A percentile compares a stretch with the other conserved stretches of the same genome.
Evolutionary conservation across 2,888 invertebrate species (phyloP).

Genomic region (Tinea semifulvella): DNA sequence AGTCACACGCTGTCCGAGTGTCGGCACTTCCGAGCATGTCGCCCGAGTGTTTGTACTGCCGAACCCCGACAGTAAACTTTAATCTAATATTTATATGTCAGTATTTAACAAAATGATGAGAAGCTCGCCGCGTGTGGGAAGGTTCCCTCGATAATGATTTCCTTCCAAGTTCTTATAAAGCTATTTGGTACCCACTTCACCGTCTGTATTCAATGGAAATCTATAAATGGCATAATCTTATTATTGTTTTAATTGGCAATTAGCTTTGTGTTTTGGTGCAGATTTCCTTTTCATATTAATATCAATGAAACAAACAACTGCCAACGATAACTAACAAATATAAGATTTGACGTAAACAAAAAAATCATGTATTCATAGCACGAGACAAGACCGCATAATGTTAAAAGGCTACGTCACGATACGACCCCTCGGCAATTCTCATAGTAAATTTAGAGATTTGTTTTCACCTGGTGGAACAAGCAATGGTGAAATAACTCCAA

Average conservation of each 20-base stretch:
- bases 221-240: constrained; percentile 5
- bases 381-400: constrained; percentile 7
- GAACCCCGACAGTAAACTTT: constrained; percentile 2
- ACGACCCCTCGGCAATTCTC: constrained; percentile 8
- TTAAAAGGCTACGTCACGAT: constrained; percentile 8
- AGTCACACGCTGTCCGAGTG: neutral
- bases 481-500: constrained; percentile 12
- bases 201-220: neutral
- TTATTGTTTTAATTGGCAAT: constrained; percentile 9
- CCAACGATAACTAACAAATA: neutral
- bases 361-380: constrained; percentile 6
- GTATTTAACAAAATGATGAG: neutral
- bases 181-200: neutral
- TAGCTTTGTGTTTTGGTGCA: neutral
- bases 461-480: constrained; percentile 9
- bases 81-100: constrained; percentile 3
- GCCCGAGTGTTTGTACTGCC: neutral
- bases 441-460: constrained; percentile 9
- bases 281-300: neutral
- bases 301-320: neutral
- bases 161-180: constrained; percentile 6
- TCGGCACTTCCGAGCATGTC: neutral
- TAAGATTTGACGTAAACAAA: neutral
- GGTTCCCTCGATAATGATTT: constrained; percentile 4
- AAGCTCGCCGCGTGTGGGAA: neutral